Percentiles rank a stretch among this genome's conserved stretches.
Conservation (phyloP, 2,113 vertebrate species). For the Amblyornis subalaris region DNA sequence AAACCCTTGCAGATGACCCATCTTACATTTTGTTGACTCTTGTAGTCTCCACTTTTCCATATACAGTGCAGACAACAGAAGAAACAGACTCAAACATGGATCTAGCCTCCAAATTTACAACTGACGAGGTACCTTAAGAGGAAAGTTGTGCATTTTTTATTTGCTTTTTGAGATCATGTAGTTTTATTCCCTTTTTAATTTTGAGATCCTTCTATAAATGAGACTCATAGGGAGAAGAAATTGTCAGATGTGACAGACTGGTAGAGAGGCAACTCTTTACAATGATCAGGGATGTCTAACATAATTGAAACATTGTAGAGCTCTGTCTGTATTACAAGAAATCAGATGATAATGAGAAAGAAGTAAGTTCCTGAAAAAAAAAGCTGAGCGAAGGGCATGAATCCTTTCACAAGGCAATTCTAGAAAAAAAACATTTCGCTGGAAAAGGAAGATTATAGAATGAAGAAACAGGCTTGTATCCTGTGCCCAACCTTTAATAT, state of each 20-base stretch:
- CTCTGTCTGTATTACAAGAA: too few species aligned
- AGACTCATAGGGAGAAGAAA: neutral
- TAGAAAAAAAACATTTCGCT: too few species aligned
- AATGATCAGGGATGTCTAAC: too few species aligned
- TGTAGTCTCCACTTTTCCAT: neutral
- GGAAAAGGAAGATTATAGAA: too few species aligned
- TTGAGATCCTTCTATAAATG: neutral
- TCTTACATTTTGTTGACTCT: neutral
- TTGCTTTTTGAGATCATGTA: neutral
- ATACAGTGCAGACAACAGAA: neutral
- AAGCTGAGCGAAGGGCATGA: too few species aligned
- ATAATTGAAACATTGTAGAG: too few species aligned
- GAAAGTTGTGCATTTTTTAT: neutral
- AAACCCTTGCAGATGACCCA: neutral
- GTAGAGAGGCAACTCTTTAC: neutral
- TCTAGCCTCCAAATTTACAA: neutral
- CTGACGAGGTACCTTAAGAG: neutral
- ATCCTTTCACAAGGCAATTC: too few species aligned
- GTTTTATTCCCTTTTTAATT: neutral
- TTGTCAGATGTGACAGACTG: neutral
- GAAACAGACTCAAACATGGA: neutral
- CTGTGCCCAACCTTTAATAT: neutral
- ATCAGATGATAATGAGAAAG: too few species aligned
- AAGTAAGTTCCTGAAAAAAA: too few species aligned
- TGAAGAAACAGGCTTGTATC: too few species aligned